Base-by-base conservation (phyloP, 2,888 invertebrate genomes). In the Trichopria drosophilae region DNA sequence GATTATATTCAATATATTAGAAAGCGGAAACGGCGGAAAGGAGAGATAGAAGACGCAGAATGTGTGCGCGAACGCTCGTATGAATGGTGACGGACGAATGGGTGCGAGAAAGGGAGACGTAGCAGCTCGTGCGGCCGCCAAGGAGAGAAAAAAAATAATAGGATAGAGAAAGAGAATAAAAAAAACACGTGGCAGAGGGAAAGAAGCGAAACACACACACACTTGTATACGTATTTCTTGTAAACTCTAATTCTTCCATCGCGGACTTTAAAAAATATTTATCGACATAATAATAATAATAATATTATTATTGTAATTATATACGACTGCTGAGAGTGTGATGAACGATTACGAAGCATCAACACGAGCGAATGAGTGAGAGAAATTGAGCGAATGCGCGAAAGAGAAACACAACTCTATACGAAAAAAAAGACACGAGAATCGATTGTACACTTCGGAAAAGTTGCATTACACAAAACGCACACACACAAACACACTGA, bases 191-290 rank as follows among this genome's bases (percentile, higher is more conserved):
- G 54, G 46, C 41, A 50, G 51, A 44, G 56, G 53, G 51, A 58
- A n/a, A n/a, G n/a, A n/a, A n/a, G n/a, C n/a, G n/a, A 54, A 39
- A 53, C 56, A 55, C 55, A 56, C 53, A 71, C 66, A 84, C 83
- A 84, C 81, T 83, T 83, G 85, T 86, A 86, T 86, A 86, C 86
- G 86, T 85, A 83, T 84, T 78, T 80, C 76, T 75, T 79, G 78
- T 80, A 80, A 81, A 79, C 80, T 80, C 80, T 80, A 79, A 80
- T 80, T 79, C 80, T 81, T 81, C 81, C 81, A 75, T 71, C 73
- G 75, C 72, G 74, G 69, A 74, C 72, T 74, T 75, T 69, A 71
- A 74, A 63, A 74, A 73, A 70, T 75, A 75, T 75, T 74, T 75
- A 74, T 75, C 74, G 71, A 72, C 66, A 72, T 74, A 74, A 73